Evolutionary conservation across 2,797 vertebrate species (phyloP), one percentile per base, ranked within the genome.

Genomic region (Enteromius anoplus): DNA sequence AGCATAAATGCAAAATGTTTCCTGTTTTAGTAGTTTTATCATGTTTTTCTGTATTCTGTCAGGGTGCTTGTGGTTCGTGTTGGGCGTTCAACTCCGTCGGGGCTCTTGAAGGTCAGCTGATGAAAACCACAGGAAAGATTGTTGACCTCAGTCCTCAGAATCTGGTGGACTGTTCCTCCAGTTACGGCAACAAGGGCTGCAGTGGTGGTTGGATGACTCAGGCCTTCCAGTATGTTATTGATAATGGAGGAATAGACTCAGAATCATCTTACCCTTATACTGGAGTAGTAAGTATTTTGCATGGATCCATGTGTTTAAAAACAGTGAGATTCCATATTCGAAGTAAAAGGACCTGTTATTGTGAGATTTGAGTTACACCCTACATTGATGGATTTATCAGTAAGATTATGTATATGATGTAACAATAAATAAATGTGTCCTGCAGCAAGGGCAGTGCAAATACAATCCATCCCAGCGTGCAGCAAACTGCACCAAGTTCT

Each of bases 41-140:
- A 17, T 10, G 49, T 2, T 32, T 85, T 15, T 73, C 15, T 32
- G 8, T 58, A 11, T 55, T 5, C 53, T 77, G 5, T 17, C 70
- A 97, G 97, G 95, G 95, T 0, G 0, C 90, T 0, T 99, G 96
- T 23, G 96, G 97, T 0, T 88, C 97, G 0, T 98, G 97, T 86
- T 99, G 97, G 97, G 97, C 97, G 0, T 99, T 99, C 91, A 98
- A 95, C 0, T 92, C 95, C 0, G 95, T 90, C 1, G 97, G 96
- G 2, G 96, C 97, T 3, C 91, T 98, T 40, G 97, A 99, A 81
- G 96, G 91, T 0, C 97, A 96, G 89, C 60, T 96, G 73, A 96
- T 94, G 89, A 94, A 92, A 92, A 95, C 81, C 1, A 96, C 93
- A 0, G 96, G 96, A 64, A 92, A 90, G 0, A 82, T 98, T 86